Conservation (phyloP, 2,888 invertebrate species). For the Arrhopalites spinosus region DNA sequence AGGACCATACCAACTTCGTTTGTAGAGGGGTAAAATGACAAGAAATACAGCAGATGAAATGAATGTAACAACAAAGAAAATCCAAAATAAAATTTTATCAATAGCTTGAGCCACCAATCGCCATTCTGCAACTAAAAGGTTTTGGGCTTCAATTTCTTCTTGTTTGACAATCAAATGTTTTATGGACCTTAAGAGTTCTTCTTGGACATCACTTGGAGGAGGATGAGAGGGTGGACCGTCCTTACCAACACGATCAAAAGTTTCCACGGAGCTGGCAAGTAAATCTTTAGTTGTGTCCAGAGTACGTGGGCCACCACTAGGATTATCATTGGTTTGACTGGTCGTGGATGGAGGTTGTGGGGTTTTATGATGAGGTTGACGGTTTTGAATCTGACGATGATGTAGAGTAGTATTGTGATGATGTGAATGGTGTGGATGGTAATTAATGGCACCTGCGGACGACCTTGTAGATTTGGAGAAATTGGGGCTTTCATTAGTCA, state of each 20-base stretch:
- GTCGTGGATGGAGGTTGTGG: neutral
- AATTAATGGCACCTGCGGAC: constrained; percentile 31
- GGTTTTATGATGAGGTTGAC: constrained; percentile 5
- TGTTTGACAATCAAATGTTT: constrained; percentile 61
- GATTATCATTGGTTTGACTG: neutral
- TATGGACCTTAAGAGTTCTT: constrained; percentile 61
- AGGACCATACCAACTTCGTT: constrained; percentile 51
- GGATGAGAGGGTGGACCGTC: too few relatives aligned
- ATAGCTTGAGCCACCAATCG: constrained; percentile 63
- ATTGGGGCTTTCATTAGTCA: constrained; percentile 39
- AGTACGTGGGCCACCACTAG: neutral
- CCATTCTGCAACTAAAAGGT: constrained; percentile 64
- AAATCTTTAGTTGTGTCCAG: neutral
- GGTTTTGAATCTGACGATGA: constrained; percentile 22
- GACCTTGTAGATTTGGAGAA: constrained; percentile 25
- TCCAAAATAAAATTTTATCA: constrained; percentile 64
- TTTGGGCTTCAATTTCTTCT: constrained; percentile 60
- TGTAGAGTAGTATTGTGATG: constrained; percentile 24
- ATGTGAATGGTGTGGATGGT: constrained; percentile 11
- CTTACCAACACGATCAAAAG: neutral
- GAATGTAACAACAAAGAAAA: constrained; percentile 63
- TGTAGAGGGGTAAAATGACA: constrained; percentile 61
- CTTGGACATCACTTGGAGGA: constrained; percentile 57
- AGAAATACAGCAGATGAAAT: constrained; percentile 62
- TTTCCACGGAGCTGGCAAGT: neutral